Evolutionary conservation across 2,113 vertebrate genomes (phyloP).

Genomic region (Stigmatopora argus): DNA sequence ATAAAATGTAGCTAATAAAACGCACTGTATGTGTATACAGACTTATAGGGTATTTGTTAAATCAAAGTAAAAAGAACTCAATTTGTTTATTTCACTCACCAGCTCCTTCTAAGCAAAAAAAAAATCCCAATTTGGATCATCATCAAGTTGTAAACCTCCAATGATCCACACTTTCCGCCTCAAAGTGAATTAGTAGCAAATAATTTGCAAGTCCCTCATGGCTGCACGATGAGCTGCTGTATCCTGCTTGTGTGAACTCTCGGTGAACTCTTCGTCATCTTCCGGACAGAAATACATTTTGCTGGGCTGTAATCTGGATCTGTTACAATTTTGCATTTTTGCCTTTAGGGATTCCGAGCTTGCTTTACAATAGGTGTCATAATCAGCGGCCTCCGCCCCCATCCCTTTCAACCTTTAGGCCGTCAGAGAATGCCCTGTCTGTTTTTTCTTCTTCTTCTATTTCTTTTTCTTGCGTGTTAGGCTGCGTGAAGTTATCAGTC

Average conservation of each 20-base stretch:
- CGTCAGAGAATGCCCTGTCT: slow-evolving; percentile 40
- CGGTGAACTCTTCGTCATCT: slow-evolving; percentile 75
- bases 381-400: background rate
- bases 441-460: background rate
- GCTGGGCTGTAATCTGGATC: background rate
- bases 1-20: too few species aligned
- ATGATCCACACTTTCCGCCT: background rate
- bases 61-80: too few species aligned
- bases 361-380: background rate
- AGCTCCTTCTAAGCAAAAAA: background rate
- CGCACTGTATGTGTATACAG: too few species aligned
- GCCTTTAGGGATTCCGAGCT: background rate
- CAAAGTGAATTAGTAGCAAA: background rate
- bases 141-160: background rate
- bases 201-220: background rate
- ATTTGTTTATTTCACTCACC: too few species aligned
- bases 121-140: background rate
- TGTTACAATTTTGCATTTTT: background rate
- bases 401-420: background rate
- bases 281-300: slow-evolving; percentile 51
- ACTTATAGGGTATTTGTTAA: too few species aligned
- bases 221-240: background rate
- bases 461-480: slow-evolving; percentile 23
- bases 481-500: slow-evolving; percentile 60
- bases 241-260: slow-evolving; percentile 67